These are phyloP conservation scores for Sitta carolinensis DNA, from an alignment of 2,797 vertebrate genomes.

Conservation along the genomic window DNA sequence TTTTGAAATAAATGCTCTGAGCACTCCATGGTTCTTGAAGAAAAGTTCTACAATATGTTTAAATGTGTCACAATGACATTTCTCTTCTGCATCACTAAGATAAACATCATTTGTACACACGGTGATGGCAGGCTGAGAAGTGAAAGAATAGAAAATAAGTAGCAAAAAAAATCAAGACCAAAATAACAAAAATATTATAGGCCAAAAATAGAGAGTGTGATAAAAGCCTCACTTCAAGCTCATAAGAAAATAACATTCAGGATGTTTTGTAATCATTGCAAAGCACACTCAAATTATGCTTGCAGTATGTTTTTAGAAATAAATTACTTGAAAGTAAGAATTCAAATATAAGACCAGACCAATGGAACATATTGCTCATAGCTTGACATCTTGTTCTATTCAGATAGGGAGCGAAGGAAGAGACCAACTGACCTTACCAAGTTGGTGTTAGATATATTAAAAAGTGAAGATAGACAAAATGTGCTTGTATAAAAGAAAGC, in stretches of 20 bases:
- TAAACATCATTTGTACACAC: neutral
- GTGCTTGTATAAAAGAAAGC: neutral
- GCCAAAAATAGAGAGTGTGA: neutral
- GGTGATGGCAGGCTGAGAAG: neutral
- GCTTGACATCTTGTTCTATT: neutral
- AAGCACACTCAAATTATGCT: neutral
- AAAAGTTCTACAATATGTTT: neutral
- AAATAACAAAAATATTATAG: neutral
- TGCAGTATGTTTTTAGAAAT: neutral
- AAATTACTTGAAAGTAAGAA: neutral
- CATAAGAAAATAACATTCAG: neutral
- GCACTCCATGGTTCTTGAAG: neutral
- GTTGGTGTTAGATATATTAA: neutral
- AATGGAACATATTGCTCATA: neutral
- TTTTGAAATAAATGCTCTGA: neutral
- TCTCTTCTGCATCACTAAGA: neutral
- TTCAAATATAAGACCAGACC: neutral
- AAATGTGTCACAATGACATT: neutral
- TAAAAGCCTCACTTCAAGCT: neutral
- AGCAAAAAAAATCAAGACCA: neutral
- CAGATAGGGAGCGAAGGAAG: neutral
- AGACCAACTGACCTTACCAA: neutral
- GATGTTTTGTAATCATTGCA: neutral
- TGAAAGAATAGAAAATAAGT: neutral
- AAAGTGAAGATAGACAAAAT: neutral